Base-by-base conservation (phyloP, 2,797 vertebrate species). In the Malurus leucopterus region DNA sequence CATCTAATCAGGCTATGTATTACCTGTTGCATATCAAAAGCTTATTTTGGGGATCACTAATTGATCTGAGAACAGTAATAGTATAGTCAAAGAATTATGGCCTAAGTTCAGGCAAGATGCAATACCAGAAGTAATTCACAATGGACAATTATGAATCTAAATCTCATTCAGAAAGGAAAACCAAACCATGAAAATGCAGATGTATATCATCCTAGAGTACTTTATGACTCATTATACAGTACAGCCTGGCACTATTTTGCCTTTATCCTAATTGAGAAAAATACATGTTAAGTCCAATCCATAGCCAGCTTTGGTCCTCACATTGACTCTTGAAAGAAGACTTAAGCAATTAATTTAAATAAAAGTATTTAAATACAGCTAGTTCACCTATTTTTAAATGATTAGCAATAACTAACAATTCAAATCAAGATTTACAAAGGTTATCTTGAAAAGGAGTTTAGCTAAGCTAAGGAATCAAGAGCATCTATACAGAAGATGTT, bases 241-340 rank as follows among this genome's bases (percentile, higher is more conserved):
- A 27, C 9, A 76, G 23, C 12, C 24, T 72, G 15, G n/a, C 40
- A 36, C 5, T 44, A 30, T 5, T 64, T 21, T 86, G 23, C 21
- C 9, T 68, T 81, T 54, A 46, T 30, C 15, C 13, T 76, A 79
- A 75, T 4, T 67, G 24, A 87, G 69, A 80, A 85, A 89, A 82
- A 53, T 24, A 7, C 2, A 1, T 4, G 16, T 76, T 0, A 0
- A 1, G 0, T 43, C 21, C 20, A 64, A 41, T n/a, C 27, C 55
- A 55, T 3, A 14, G 15, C 8, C 21, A 76, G 13, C 23, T 86
- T 88, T 26, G 4, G 15, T 49, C 23, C n/a, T 71, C 29, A 20
- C 8, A n/a, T 7, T 44, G 23, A 24, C 22, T 32, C 11, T 2
- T 1, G 50, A 23, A 63, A 70, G 57, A 61, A 34, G 21, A 46